phyloP scores from a whole-genome alignment of 2,888 invertebrate genomes.

The Atethmia centrago region DNA sequence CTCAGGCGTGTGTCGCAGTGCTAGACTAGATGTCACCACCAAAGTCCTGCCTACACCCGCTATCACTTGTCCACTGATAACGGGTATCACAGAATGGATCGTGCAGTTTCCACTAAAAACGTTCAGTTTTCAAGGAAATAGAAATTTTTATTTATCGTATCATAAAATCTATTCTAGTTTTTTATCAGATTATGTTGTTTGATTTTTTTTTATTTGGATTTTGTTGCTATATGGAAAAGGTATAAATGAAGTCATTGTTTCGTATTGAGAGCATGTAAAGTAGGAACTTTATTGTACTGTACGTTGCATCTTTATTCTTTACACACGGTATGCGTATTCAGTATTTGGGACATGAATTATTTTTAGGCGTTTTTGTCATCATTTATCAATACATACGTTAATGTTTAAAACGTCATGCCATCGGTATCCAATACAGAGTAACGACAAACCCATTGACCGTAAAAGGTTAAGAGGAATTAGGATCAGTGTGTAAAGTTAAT shows the following conservation, averaged over 20 bases:
- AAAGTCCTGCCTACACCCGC: slow-evolving; percentile 70
- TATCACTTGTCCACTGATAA: slow-evolving; percentile 78
- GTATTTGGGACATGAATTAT: slow-evolving; percentile 1
- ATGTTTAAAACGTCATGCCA: slow-evolving; percentile 3
- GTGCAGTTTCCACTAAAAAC: slow-evolving; percentile 72
- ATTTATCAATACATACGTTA: slow-evolving; percentile 1
- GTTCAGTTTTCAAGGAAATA: slow-evolving; percentile 67
- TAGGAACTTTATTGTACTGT: slow-evolving; percentile 8
- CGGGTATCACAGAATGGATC: slow-evolving; percentile 71
- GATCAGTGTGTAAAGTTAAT: slow-evolving; percentile 22
- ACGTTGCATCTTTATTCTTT: slow-evolving; percentile 17
- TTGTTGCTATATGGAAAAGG: slow-evolving; percentile 51
- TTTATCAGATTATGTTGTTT: slow-evolving; percentile 66
- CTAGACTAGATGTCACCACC: slow-evolving; percentile 82
- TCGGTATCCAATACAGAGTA: not conserved
- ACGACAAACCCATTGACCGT: not conserved
- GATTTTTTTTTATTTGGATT: slow-evolving; percentile 56
- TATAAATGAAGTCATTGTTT: slow-evolving; percentile 36
- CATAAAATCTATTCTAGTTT: slow-evolving; percentile 60
- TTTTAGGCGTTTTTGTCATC: slow-evolving; percentile 3
- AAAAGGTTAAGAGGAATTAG: slow-evolving; percentile 34
- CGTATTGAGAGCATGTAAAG: slow-evolving; percentile 24
- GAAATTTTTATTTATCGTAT: slow-evolving; percentile 64
- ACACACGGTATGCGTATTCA: slow-evolving; percentile 1
- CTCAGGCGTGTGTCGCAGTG: slow-evolving; percentile 45